Evolutionary conservation across 2,113 vertebrate genomes (phyloP), one percentile per base, ranked within the genome.

Genomic region (Halcyon senegalensis): DNA sequence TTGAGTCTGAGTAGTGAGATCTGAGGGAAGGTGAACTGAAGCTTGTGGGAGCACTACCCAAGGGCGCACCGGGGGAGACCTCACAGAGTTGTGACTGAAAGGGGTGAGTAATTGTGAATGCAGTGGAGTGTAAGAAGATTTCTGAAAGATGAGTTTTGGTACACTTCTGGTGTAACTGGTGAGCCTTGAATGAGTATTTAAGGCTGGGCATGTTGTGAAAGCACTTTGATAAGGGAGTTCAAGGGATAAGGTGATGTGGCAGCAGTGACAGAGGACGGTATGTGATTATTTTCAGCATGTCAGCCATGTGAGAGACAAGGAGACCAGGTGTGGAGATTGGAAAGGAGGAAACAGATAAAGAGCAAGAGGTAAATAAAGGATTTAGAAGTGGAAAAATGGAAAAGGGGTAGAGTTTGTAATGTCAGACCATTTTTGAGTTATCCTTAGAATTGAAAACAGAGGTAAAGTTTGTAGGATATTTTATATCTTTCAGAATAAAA

Each of bases 11-110:
- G 17, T 25, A 23, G 15, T 55, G 17, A 17, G 30, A 43, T 84
- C 25, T 72, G 66, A 78, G 33, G 44, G 69, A 70, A 37, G 11
- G 14, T 43, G 68, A 77, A 78, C 35, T n/a, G 64, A 67, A 56
- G 41, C 9, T 58, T 31, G 21, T 82, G 74, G 66, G n/a, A 62
- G 30, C 9, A 11, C 8, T 13, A 33, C 18, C 46, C 7, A 28
- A 19, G n/a, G 28, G 58, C 0, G 0, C 86, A 56, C 25, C 53
- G 2, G 4, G 35, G 30, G 27, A 39, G 25, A 50, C n/a, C 13
- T 59, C 28, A 4, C 7, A n/a, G 66, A 59, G 27, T 0, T 82
- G 33, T 21, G 35, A 27, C 20, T 58, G 53, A 68, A 80, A 77
- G 5, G 58, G 7, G 2, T 17, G 21, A 87, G 10, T 44, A 41